Conservation (phyloP, 1,140 invertebrate genomes). For the Bactericera cockerelli region DNA sequence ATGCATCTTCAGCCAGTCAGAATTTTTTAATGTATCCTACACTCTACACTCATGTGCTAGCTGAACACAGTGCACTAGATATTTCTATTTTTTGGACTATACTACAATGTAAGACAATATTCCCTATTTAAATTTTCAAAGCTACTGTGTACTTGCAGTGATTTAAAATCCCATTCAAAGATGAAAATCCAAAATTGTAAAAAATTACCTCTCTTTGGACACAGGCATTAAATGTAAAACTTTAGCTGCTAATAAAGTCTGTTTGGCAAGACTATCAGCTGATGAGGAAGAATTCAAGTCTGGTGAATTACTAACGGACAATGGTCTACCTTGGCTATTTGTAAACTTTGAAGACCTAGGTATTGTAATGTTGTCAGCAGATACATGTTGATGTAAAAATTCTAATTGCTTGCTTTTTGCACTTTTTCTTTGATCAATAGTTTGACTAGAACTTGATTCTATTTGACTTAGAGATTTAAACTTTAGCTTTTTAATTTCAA, state of each 20-base stretch:
- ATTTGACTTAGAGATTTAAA: constrained; percentile 4
- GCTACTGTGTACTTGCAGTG: neutral
- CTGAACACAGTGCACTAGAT: too few relatives aligned
- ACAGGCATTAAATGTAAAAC: constrained; percentile 62
- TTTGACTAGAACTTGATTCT: constrained; percentile 6
- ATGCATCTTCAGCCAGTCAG: too few relatives aligned
- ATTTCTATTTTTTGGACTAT: too few relatives aligned
- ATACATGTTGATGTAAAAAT: constrained; percentile 17
- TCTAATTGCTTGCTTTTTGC: neutral
- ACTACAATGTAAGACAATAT: too few relatives aligned
- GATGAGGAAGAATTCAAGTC: constrained; percentile 27
- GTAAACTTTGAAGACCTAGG: constrained; percentile 16
- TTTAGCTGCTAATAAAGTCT: constrained; percentile 56
- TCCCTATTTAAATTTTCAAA: too few relatives aligned
- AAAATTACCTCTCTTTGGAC: constrained; percentile 46
- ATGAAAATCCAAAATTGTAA: neutral
- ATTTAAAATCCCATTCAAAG: neutral
- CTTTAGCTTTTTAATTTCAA: neutral
- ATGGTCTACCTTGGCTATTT: constrained; percentile 9
- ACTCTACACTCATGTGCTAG: too few relatives aligned
- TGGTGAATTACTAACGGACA: constrained; percentile 5
- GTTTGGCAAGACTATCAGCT: constrained; percentile 51
- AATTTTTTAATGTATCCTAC: too few relatives aligned
- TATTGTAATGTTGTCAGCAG: constrained; percentile 22
- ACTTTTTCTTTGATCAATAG: neutral